Conservation (phyloP, 2,113 vertebrate species). For the Trichomycterus rosablanca region DNA sequence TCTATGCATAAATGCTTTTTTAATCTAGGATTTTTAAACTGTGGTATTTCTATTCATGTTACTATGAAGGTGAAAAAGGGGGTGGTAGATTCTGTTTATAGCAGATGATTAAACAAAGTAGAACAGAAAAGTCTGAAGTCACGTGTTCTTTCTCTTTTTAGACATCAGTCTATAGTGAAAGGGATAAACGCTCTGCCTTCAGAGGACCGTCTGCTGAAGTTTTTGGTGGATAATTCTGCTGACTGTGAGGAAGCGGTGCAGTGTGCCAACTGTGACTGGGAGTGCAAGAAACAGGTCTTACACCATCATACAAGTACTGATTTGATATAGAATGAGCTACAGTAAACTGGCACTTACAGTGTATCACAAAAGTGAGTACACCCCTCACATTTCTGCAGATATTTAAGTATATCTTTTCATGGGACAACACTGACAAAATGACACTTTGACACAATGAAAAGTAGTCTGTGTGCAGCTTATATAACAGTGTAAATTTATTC, state of each 20-base stretch:
- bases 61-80: constrained; percentile 40
- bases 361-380: too few species aligned
- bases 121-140: not conserved
- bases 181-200: constrained; percentile 77
- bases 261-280: constrained; percentile 88
- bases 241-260: constrained; percentile 73
- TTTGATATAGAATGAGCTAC: too few species aligned
- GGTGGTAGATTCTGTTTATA: constrained; percentile 5
- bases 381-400: too few species aligned
- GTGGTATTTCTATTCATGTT: constrained; percentile 49
- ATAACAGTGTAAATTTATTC: too few species aligned
- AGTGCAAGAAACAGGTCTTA: constrained; percentile 74
- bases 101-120: constrained; percentile 2
- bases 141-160: constrained; percentile 47
- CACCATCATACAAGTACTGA: not conserved
- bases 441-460: too few species aligned
- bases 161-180: constrained; percentile 80
- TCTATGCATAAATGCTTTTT: constrained; percentile 24
- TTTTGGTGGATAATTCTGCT: constrained; percentile 82
- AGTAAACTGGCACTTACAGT: too few species aligned
- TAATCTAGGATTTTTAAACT: constrained; percentile 39
- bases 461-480: too few species aligned
- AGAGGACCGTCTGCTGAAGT: constrained; percentile 83
- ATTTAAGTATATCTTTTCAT: too few species aligned
- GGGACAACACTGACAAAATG: too few species aligned